Evolutionary conservation across 2,797 vertebrate genomes (phyloP).

Genomic region (Bufotes viridis): DNA sequence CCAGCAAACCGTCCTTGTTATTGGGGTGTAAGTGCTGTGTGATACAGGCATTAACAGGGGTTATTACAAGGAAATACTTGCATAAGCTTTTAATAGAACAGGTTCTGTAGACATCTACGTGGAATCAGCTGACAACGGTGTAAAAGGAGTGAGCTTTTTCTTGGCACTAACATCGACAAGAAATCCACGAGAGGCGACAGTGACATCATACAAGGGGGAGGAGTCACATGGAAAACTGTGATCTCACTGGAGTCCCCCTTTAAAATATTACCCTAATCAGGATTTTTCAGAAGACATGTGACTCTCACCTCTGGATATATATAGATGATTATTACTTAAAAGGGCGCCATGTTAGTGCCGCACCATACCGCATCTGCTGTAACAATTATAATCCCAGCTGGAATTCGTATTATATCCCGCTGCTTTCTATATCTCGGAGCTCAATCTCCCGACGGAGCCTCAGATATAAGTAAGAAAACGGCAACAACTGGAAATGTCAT

Average conservation of each 20-base stretch:
- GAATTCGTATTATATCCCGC: constrained; percentile 30
- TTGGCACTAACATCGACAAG: too few relatives aligned
- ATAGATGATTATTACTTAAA: constrained; percentile 40
- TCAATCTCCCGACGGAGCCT: constrained; percentile 12
- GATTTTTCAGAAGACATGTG: not conserved
- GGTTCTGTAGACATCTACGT: too few relatives aligned
- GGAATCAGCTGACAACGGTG: too few relatives aligned
- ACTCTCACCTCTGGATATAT: constrained; percentile 22
- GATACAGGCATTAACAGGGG: too few relatives aligned
- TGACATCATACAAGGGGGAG: not conserved
- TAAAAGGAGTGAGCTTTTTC: too few relatives aligned
- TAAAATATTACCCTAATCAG: not conserved
- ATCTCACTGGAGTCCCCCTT: not conserved
- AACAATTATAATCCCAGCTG: constrained; percentile 41
- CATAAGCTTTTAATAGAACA: too few relatives aligned
- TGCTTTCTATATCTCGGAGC: constrained; percentile 13
- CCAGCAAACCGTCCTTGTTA: too few relatives aligned
- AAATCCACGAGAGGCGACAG: too few relatives aligned
- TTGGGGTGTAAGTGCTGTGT: too few relatives aligned
- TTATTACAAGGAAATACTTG: too few relatives aligned
- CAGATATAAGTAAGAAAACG: not conserved
- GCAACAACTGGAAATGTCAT: too few relatives aligned
- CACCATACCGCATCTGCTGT: not conserved
- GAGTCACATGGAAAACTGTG: too few relatives aligned
- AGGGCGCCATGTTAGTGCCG: not conserved